Base-by-base conservation (phyloP, 2,113 vertebrate genomes). In the Anser brachyrhynchus region DNA sequence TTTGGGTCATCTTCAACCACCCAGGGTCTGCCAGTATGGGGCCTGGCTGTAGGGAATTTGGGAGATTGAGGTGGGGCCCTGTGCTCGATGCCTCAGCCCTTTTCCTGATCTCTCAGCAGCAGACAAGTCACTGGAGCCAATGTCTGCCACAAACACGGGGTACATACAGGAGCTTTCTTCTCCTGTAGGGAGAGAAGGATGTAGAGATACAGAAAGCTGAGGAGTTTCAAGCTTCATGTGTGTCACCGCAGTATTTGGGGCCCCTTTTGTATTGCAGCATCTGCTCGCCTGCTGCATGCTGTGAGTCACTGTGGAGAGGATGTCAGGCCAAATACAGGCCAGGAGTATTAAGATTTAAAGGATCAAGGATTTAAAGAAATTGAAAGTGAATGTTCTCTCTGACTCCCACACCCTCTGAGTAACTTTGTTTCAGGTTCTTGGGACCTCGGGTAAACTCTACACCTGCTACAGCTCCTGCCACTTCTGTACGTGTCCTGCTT, bases 401-500 rank as follows among this genome's bases (percentile, higher is more conserved):
- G 49, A 52, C 29, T 62, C 61, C 70, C 8, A 26, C 29, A 4
- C 28, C 4, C 62, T 85, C 28, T 0, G 1, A 14, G 44, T 78
- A 21, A 74, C 46, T 66, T 58, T 70, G 5, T 96, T 94, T 35
- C 97, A 99, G 99, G 99, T 99, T 16, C 95, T 97, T 2, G 99
- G 99, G 58, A 98, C 98, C 76, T 99, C 99, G 4, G 98, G 99
- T 2, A 98, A 97, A 37, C 95, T 98, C 72, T 99, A 99, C 96
- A 98, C 96, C 12, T 99, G 99, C 94, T 98, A 98, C 66, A 94
- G 98, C 33, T 98, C 98, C 93, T 99, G 99, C 91, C 99, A 99
- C 94, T 99, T 98, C 96, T 99, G 99, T 80, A 98, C 98, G 0
- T 99, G 99, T 64, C 99, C 98, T 0, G 99, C 99, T 12, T 99